Evolutionary conservation across 92 coral and sea anemone species (phyloP).

Genomic region (Isaurus tuberculatus): DNA sequence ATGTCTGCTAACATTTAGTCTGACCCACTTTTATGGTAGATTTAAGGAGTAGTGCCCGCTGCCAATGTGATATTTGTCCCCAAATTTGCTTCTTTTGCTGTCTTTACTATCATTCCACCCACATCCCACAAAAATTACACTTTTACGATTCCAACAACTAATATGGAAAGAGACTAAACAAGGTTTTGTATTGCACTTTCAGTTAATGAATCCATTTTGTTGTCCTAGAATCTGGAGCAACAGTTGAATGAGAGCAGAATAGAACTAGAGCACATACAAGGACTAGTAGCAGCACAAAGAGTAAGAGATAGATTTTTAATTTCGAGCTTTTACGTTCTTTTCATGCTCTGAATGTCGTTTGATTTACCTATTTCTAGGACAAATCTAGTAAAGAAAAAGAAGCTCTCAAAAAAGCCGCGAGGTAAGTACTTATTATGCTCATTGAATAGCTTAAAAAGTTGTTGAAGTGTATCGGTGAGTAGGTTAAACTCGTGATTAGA

Average conservation of each 20-base stretch:
- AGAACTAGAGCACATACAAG: slow-evolving; percentile 94
- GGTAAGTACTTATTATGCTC: slow-evolving; percentile 64
- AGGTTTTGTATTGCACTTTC: no score
- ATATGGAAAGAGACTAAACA: no score
- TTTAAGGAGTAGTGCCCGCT: no score
- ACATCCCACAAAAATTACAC: no score
- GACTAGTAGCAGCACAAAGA: slow-evolving; percentile 89
- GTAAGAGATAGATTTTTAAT: slow-evolving; percentile 52
- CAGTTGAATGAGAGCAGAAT: slow-evolving; percentile 82
- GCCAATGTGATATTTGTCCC: no score
- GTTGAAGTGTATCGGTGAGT: no score
- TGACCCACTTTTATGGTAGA: no score
- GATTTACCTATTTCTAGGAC: slow-evolving; percentile 60
- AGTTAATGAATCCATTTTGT: slow-evolving; percentile 22
- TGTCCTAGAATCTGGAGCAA: slow-evolving; percentile 82
- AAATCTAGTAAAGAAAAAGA: slow-evolving; percentile 91
- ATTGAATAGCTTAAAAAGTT: neutral
- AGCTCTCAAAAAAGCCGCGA: slow-evolving; percentile 96
- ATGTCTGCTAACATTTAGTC: no score
- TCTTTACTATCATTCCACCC: no score
- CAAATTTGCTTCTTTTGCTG: no score
- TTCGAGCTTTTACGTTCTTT: neutral
- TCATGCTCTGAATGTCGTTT: neutral
- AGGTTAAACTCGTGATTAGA: no score
- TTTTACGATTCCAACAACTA: no score